phyloP scores from a whole-genome alignment of 2,888 invertebrate genomes.

The Caenorhabditis doughertyi region DNA sequence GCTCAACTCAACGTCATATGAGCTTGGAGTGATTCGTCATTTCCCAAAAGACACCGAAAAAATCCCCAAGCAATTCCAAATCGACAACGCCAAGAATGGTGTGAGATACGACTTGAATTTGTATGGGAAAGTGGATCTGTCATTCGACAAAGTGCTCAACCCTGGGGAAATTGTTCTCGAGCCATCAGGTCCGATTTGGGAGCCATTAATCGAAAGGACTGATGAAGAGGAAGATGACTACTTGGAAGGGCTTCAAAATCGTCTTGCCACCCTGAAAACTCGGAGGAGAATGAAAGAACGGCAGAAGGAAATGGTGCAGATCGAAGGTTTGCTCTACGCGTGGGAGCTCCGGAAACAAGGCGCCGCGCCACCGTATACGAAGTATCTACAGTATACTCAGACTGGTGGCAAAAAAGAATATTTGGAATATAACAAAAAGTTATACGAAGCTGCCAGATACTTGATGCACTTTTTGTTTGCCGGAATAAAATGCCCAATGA shows the following conservation, averaged over 20 bases:
- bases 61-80: too few species aligned
- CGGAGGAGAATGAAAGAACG: background rate
- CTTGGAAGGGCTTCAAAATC: background rate
- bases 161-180: too few species aligned
- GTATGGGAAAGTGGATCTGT: too few species aligned
- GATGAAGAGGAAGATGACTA: background rate
- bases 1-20: too few species aligned
- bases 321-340: background rate
- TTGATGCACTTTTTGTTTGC: background rate
- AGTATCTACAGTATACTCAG: background rate
- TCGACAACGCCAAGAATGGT: too few species aligned
- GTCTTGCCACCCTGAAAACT: background rate
- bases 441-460: background rate
- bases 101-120: too few species aligned
- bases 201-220: background rate
- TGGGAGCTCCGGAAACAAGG: background rate
- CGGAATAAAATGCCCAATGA: background rate
- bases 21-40: too few species aligned
- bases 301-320: background rate
- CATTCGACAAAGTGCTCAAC: too few species aligned
- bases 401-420: background rate
- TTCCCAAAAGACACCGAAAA: background rate
- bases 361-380: background rate
- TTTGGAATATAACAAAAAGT: background rate
- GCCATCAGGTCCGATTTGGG: too few species aligned